Conservation (phyloP, 2,797 vertebrate genomes). For the Sebastes paucispinis region DNA sequence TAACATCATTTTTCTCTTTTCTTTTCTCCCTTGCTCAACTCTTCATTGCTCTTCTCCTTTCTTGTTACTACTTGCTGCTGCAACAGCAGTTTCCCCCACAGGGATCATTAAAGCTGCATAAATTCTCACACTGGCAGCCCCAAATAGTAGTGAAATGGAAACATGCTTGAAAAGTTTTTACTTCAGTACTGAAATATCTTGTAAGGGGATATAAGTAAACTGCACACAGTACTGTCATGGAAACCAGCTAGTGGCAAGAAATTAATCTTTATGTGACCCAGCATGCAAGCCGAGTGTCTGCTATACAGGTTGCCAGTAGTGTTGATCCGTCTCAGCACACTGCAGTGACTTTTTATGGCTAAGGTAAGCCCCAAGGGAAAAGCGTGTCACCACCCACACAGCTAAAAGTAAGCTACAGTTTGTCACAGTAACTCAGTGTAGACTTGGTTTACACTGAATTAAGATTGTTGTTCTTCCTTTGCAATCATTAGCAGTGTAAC, state of each 20-base stretch:
- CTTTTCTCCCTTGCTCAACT: conserved; percentile 33
- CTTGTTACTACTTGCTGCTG: conserved; percentile 43
- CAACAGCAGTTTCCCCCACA: conserved; percentile 54
- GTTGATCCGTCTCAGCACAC: not conserved
- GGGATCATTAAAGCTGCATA: conserved; percentile 66
- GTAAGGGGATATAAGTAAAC: conserved; percentile 15
- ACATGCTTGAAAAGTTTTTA: conserved; percentile 45
- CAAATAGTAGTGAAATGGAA: conserved; percentile 44
- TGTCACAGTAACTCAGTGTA: conserved; percentile 31
- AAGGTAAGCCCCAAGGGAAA: not conserved
- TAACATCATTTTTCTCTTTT: conserved; percentile 51
- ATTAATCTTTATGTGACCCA: conserved; percentile 7
- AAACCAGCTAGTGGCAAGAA: not conserved
- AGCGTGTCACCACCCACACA: conserved; percentile 26
- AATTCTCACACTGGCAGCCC: conserved; percentile 50
- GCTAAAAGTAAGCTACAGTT: conserved; percentile 34
- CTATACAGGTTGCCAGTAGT: not conserved
- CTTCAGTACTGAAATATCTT: conserved; percentile 23
- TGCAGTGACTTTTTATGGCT: conserved; percentile 2
- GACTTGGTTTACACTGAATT: conserved; percentile 7
- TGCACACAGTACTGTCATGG: conserved; percentile 8
- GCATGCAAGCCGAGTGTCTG: not conserved
- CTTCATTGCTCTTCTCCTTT: conserved; percentile 34
- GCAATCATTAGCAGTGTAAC: not conserved
- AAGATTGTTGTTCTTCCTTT: conserved; percentile 8